Base-by-base conservation (phyloP, 1,140 invertebrate species). In the Euura saliciscinereae region DNA sequence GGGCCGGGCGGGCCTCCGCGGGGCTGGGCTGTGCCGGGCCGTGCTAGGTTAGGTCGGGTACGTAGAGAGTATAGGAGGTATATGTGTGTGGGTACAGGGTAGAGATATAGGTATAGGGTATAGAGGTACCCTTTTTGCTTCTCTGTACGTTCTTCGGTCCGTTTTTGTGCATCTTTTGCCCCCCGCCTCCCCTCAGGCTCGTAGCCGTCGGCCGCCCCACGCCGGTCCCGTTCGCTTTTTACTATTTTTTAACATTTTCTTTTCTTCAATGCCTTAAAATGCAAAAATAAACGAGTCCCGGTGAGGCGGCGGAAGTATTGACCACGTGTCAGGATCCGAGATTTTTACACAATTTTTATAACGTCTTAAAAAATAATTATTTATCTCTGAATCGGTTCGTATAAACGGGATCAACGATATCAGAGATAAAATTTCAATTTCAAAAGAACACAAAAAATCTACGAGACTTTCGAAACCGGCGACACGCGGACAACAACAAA, bases 191-290 rank as follows among this genome's bases (percentile, higher is more conserved):
- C 8, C 66, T 28, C 28, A 10, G 43, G 11, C 66, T 42, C 43
- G 71, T 73, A 78, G 75, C 51, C 51, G 51, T 59, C 51, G 78
- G 77, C 78, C 81, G 81, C 83, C 83, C 82, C 81, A 79, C 79
- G 78, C 81, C 81, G 79, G 80, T 78, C 66, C 79, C 80, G 78
- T 77, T 80, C 79, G 79, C 78, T 84, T 82, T 83, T 83, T 80
- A 80, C 79, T 81, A 82, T 84, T 85, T 84, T 84, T 85, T 80
- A 83, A 84, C 84, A 84, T 85, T 85, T 85, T 85, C 84, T 85
- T 84, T 85, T 84, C 84, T 84, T 83, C 84, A 79, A 85, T 85
- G 82, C 83, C 82, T 85, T 85, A 84, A 85, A 85, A 85, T 85
- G 82, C 84, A 85, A 85, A 85, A 85, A 85, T 85, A 84, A 85